A percentile compares a stretch with the other conserved stretches of the same genome.
phyloP scores from a whole-genome alignment of 2,113 vertebrate genomes.

The Vombatus ursinus region DNA sequence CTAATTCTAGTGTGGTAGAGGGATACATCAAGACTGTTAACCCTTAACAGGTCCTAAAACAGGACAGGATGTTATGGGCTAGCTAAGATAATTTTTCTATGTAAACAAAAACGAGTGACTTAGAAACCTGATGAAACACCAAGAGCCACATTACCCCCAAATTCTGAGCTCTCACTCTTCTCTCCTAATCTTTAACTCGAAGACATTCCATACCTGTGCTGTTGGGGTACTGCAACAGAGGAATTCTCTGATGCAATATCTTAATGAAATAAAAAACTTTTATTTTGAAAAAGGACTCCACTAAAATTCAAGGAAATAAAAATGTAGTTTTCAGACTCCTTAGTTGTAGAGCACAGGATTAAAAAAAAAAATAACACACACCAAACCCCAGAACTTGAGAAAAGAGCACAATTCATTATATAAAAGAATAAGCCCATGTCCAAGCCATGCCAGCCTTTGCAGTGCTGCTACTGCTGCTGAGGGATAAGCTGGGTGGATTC shows the following conservation, averaged over 20 bases:
- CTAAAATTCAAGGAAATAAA: neutral
- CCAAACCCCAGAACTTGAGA: neutral
- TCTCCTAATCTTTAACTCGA: neutral
- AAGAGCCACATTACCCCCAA: neutral
- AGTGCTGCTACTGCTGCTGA: neutral
- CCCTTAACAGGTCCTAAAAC: neutral
- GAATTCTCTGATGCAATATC: neutral
- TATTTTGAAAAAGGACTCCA: neutral
- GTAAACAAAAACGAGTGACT: neutral
- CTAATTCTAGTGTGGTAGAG: neutral
- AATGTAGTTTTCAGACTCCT: neutral
- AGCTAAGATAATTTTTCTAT: neutral
- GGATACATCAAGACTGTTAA: neutral
- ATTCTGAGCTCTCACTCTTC: neutral
- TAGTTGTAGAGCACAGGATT: neutral
- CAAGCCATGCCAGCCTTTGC: neutral
- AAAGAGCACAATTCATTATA: neutral
- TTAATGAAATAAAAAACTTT: neutral
- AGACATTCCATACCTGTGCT: neutral
- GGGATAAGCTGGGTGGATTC: neutral
- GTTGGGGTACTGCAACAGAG: neutral
- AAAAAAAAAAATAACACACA: neutral
- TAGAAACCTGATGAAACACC: neutral
- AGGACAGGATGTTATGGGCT: neutral
- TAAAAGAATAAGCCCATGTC: neutral